Evolutionary conservation across 2,113 vertebrate genomes (phyloP).

Genomic region (Trichechus manatus): DNA sequence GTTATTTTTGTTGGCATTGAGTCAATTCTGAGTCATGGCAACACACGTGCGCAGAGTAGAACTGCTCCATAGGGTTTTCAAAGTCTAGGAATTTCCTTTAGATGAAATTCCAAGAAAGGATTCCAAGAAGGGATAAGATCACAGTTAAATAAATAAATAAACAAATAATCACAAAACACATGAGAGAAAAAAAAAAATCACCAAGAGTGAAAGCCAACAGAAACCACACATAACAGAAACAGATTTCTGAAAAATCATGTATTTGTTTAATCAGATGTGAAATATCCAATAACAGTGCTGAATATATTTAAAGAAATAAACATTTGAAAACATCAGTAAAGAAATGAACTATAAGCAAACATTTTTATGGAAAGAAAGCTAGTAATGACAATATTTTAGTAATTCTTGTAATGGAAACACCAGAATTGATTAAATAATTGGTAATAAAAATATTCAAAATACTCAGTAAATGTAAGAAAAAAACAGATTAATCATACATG

Average conservation of each 20-base stretch:
- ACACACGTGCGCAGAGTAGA: background rate
- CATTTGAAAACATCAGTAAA: background rate
- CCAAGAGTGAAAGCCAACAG: background rate
- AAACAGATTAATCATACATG: background rate
- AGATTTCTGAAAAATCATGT: background rate
- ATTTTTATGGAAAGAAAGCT: background rate
- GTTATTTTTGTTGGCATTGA: background rate
- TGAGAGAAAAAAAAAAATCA: background rate
- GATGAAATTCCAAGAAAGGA: background rate
- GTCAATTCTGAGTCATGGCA: background rate
- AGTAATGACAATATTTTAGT: background rate
- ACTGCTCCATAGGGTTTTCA: background rate
- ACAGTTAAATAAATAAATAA: too few species aligned
- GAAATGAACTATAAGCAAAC: background rate
- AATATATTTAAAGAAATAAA: background rate
- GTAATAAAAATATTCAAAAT: background rate
- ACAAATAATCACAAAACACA: background rate
- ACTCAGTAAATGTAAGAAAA: background rate
- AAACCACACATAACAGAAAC: background rate
- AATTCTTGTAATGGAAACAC: background rate
- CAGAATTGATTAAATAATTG: background rate
- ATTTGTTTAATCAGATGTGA: background rate
- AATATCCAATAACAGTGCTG: background rate
- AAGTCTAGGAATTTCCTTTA: background rate
- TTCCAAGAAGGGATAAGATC: background rate